Evolutionary conservation across 2,888 invertebrate species (phyloP).

Genomic region (Luperina testacea): DNA sequence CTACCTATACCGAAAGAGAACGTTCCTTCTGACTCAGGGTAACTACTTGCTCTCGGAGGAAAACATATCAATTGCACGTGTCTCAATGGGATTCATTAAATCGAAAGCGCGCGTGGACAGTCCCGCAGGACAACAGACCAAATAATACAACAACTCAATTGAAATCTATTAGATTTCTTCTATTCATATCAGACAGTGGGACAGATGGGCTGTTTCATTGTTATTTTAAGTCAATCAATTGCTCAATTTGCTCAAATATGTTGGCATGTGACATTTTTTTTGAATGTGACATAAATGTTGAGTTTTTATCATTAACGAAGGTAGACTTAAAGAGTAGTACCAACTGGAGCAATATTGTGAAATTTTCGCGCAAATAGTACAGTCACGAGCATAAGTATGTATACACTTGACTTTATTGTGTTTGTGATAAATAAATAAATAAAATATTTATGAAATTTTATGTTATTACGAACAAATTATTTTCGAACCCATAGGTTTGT

Average conservation of each 20-base stretch:
- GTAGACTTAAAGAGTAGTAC: not conserved
- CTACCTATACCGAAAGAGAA: not conserved
- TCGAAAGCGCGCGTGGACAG: conserved; percentile 24
- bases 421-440: too few species aligned
- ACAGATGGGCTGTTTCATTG: conserved; percentile 7
- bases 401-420: too few species aligned
- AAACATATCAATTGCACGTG: conserved; percentile 1
- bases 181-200: conserved; percentile 9
- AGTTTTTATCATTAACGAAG: not conserved
- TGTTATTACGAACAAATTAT: too few species aligned
- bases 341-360: not conserved
- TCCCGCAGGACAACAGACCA: conserved; percentile 11
- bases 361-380: not conserved
- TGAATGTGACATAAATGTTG: not conserved
- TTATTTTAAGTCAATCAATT: conserved; percentile 33
- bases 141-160: conserved; percentile 28
- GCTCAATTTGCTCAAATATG: conserved; percentile 9
- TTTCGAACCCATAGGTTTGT: too few species aligned
- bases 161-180: conserved; percentile 37
- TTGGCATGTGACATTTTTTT: not conserved
- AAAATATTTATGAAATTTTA: too few species aligned
- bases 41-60: not conserved
- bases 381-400: too few species aligned
- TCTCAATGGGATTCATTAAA: conserved; percentile 40
- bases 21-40: not conserved